Base-by-base conservation (phyloP, 2,888 invertebrate species). In the Folsomia candida region DNA sequence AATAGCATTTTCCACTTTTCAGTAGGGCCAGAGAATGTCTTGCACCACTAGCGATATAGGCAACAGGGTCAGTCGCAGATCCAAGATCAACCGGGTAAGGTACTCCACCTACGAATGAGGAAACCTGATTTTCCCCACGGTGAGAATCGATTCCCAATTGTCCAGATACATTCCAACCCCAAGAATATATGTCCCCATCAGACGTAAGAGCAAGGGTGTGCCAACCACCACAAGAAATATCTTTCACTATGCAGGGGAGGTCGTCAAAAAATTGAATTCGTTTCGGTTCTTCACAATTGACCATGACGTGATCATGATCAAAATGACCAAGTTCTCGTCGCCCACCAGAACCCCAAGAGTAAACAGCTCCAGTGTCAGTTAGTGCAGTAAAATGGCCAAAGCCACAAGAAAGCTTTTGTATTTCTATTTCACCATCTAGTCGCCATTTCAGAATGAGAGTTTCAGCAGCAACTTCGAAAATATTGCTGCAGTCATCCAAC, bases 121-220 rank as follows among this genome's bases (percentile, higher is more conserved):
- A 58, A 2, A 73, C 18, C 59, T 65, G 67, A 2, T 59, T 58
- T n/a, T 2, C 51, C 2, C 18, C 20, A 20, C 69, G 70, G 82
- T 94, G 94, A n/a, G n/a, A n/a, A n/a, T n/a, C n/a, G n/a, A n/a
- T n/a, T 11, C 86, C 86, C 0, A 95, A 91, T 77, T 96, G 87
- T 2, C 92, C 86, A 18, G 90, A 90, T 74, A 92, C 92, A 0
- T 93, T 93, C 76, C 87, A 86, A 18, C 94, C 94, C 94, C 94
- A 94, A 1, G 93, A 91, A 85, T 91, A 94, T 3, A 91, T 90
- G 51, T 88, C 88, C 18, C 89, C 89, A 73, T 89, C 88, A 54
- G 86, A 85, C 0, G 90, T 89, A 9, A 91, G 83, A 18, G 90
- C 91, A 78, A 92, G 82, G 0, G 78, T 73, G 47, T 80, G 79